Conservation (phyloP, 2,888 invertebrate species). For the Allacma fusca region DNA sequence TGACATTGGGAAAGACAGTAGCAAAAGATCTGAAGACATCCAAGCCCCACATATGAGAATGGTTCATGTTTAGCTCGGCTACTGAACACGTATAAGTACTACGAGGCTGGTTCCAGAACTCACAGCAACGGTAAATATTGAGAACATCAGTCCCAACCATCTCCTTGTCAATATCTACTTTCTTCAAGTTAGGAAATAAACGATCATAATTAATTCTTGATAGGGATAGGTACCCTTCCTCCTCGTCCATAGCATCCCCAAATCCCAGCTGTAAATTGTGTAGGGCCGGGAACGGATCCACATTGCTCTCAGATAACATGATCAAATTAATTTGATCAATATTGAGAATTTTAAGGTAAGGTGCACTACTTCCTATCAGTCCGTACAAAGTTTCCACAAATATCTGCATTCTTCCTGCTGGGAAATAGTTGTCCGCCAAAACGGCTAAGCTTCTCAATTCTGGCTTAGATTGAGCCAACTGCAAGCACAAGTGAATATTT, state of each 20-base stretch:
- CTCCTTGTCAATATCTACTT: slow-evolving; percentile 7
- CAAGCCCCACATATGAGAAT: neutral
- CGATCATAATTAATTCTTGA: slow-evolving; percentile 15
- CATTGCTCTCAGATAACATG: neutral
- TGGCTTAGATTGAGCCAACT: slow-evolving; percentile 3
- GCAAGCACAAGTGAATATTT: neutral
- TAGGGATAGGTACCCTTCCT: neutral
- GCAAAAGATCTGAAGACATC: slow-evolving; percentile 6
- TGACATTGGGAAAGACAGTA: neutral
- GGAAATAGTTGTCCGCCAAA: neutral
- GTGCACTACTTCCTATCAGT: neutral
- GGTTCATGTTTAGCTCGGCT: neutral
- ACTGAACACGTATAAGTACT: neutral
- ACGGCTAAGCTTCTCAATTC: neutral
- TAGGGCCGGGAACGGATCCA: neutral
- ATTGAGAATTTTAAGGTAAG: neutral
- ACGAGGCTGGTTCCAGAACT: neutral
- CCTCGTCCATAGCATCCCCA: neutral
- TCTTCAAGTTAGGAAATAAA: neutral
- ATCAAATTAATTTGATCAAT: neutral
- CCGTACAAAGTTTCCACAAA: neutral
- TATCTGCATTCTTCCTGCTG: neutral
- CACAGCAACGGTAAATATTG: neutral
- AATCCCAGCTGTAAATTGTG: neutral
- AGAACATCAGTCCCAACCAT: neutral